These are phyloP conservation scores for Hyphantria cunea DNA, from an alignment of 1,140 invertebrate genomes.

Conservation along the genomic window DNA sequence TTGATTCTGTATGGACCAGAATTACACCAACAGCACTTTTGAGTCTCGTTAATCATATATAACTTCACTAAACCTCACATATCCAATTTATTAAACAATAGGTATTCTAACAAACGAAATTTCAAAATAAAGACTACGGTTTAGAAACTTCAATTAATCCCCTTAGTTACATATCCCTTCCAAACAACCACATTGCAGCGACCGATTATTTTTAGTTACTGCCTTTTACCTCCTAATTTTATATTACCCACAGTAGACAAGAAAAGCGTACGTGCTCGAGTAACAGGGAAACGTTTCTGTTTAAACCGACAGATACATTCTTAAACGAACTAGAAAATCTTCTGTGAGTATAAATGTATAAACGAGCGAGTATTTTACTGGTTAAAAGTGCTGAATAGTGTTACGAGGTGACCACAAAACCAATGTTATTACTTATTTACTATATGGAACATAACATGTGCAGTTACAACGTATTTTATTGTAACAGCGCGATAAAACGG, in stretches of 20 bases:
- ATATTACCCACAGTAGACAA: constrained; percentile 16
- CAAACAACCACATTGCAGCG: constrained; percentile 23
- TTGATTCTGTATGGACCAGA: constrained; percentile 4
- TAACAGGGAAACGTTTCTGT: constrained; percentile 21
- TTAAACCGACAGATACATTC: constrained; percentile 15
- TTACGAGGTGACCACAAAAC: constrained; percentile 19
- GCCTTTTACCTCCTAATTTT: constrained; percentile 18
- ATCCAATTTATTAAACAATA: constrained; percentile 16
- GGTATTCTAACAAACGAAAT: constrained; percentile 14
- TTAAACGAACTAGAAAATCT: neutral
- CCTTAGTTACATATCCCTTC: constrained; percentile 16
- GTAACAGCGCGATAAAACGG: constrained; percentile 36
- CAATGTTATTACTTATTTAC: constrained; percentile 22
- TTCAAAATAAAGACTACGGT: constrained; percentile 14
- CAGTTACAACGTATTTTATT: constrained; percentile 34
- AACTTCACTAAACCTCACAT: neutral
- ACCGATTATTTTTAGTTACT: constrained; percentile 11
- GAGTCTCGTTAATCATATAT: constrained; percentile 13
- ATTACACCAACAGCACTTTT: constrained; percentile 6
- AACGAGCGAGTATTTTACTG: no score
- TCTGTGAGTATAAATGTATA: no score
- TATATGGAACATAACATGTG: constrained; percentile 18
- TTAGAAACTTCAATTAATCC: constrained; percentile 25
- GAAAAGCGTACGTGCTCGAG: constrained; percentile 12
- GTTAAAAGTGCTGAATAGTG: constrained; percentile 3